Base-by-base conservation (phyloP, 2,797 vertebrate species). In the Rhinogobio ventralis region DNA sequence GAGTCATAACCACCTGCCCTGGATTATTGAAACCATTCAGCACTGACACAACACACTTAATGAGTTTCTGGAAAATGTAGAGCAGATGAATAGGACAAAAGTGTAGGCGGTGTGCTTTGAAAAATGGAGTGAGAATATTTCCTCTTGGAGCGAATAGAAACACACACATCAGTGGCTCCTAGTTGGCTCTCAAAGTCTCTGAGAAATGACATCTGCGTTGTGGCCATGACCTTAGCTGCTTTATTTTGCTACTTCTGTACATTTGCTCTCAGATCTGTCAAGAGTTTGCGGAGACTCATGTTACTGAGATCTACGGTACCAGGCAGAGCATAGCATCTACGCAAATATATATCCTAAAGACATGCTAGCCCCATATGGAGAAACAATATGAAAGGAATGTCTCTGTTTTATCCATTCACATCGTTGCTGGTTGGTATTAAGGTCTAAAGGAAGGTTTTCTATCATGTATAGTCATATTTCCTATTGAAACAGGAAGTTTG, bases 1-100 rank as follows among this genome's bases (percentile, higher is more conserved):
- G 67, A 84, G 55, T 39, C 42, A 49, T 79, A 79, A 79, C 76
- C 77, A 86, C 25, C 64, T n/a, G 45, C 81, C 11, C 77, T 72
- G 74, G 84, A 85, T 86, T 87, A 86, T 88, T 89, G 79, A 91
- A 88, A 88, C 71, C 46, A 73, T 89, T 90, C 71, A 87, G 79
- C 75, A 60, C 73, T 89, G 67, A 90, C 79, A 87, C 90, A 92
- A 91, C 88, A 90, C 91, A 88, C 89, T 86, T 86, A 90, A 90
- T 88, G 84, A 88, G 76, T 92, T 91, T 90, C 87, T 76, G 68
- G 88, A 90, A 90, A 85, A 87, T 88, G 62, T 82, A 67, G 67
- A 51, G 36, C 80, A 69, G n/a, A 73, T 64, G 71, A 79, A 88
- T 75, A 80, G 64, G 84, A 80, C 51, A 82, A 91, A 87, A 60